phyloP scores from a whole-genome alignment of 2,113 vertebrate species.

The Vireo altiloquus region DNA sequence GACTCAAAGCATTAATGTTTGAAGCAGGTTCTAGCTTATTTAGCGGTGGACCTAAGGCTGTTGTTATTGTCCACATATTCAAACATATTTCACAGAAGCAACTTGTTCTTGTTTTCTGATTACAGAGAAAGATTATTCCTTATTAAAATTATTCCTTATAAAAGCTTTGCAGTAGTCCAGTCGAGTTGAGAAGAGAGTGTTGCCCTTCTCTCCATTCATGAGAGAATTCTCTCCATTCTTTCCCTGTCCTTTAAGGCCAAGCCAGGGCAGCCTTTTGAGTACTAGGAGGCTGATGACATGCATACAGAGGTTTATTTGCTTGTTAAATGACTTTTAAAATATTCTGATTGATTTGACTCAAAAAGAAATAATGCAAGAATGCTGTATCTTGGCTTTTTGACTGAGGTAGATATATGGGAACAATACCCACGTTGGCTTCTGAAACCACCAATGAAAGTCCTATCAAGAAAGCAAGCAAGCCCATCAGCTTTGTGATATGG shows the following conservation, averaged over 20 bases:
- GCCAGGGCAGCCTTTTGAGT: neutral
- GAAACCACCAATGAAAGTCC: neutral
- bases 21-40: neutral
- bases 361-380: neutral
- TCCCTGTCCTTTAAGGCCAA: neutral
- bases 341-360: neutral
- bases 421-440: neutral
- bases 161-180: neutral
- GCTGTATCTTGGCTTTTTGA: neutral
- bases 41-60: neutral
- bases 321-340: neutral
- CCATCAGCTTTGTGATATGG: neutral
- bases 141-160: neutral
- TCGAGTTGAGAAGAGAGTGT: neutral
- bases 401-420: neutral
- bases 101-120: neutral
- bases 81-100: neutral
- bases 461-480: neutral
- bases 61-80: neutral
- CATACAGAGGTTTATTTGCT: neutral
- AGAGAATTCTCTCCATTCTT: too few species aligned
- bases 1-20: neutral
- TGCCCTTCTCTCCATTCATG: neutral
- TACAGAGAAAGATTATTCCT: neutral
- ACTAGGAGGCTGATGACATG: neutral